Evolutionary conservation across 2,888 invertebrate species (phyloP).

Genomic region (Pseudolycoriella hygida): DNA sequence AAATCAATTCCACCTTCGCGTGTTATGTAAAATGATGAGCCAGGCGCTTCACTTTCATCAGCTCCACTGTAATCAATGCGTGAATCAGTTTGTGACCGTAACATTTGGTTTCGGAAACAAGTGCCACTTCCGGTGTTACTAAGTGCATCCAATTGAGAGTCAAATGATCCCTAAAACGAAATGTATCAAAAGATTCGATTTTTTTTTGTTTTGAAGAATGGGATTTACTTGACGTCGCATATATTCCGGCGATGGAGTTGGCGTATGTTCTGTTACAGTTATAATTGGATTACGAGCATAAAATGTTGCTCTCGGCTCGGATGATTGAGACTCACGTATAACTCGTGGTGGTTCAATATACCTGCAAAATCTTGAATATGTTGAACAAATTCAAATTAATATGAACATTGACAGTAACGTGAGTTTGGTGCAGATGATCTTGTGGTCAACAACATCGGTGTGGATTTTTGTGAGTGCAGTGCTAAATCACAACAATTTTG

Average conservation of each 20-base stretch:
- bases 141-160: constrained; percentile 64
- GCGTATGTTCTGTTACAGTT: constrained; percentile 91
- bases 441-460: neutral
- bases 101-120: constrained; percentile 39
- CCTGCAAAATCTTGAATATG: constrained; percentile 25
- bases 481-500: no score
- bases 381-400: no score
- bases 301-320: constrained; percentile 24
- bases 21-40: constrained; percentile 81
- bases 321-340: constrained; percentile 21
- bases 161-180: constrained; percentile 52
- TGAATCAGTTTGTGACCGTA: constrained; percentile 80
- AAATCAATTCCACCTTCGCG: constrained; percentile 88
- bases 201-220: no score
- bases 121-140: constrained; percentile 21
- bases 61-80: constrained; percentile 77
- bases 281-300: constrained; percentile 85
- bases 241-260: constrained; percentile 78
- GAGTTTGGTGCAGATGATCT: neutral
- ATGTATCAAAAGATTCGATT: no score
- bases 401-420: neutral
- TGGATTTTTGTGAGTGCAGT: no score
- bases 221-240: constrained; percentile 55
- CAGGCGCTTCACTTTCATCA: constrained; percentile 75
- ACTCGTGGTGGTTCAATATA: constrained; percentile 26